Evolutionary conservation across 2,888 invertebrate species (phyloP).

Genomic region (Tenthredo distinguenda): DNA sequence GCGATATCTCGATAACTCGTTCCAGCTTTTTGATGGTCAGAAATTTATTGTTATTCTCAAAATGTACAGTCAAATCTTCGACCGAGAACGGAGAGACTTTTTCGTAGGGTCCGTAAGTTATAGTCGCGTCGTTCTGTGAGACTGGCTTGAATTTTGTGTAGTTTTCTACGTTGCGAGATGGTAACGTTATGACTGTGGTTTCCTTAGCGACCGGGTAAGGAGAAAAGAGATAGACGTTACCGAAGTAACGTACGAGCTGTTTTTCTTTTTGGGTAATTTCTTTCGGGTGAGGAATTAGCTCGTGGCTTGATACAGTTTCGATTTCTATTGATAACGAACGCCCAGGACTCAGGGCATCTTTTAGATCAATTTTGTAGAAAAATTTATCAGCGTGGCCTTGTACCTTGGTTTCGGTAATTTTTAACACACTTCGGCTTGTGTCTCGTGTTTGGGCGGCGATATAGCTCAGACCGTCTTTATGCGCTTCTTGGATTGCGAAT

Average conservation of each 20-base stretch:
- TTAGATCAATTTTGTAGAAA: constrained; percentile 82
- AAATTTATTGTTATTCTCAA: constrained; percentile 98
- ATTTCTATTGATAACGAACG: constrained; percentile 82
- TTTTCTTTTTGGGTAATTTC: constrained; percentile 95
- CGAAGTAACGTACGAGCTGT: constrained; percentile 93
- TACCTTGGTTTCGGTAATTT: constrained; percentile 78
- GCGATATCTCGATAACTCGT: constrained; percentile 96
- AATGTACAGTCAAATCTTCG: constrained; percentile 90
- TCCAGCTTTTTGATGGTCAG: constrained; percentile 94
- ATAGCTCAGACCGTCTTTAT: constrained; percentile 85
- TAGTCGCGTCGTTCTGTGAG: constrained; percentile 87
- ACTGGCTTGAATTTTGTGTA: constrained; percentile 92
- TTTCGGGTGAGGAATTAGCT: constrained; percentile 90
- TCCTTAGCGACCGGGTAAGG: constrained; percentile 91
- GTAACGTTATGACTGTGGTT: constrained; percentile 88
- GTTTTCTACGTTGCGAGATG: constrained; percentile 89
- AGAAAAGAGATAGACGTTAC: constrained; percentile 90
- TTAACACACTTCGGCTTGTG: constrained; percentile 73
- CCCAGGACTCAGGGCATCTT: constrained; percentile 82
- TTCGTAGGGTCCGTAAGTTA: constrained; percentile 94
- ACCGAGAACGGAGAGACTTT: constrained; percentile 83
- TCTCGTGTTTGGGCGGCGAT: constrained; percentile 81
- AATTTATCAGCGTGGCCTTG: constrained; percentile 79
- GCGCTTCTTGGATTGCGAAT: constrained; percentile 84
- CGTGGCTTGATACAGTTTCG: constrained; percentile 88